Conservation (phyloP, 2,888 invertebrate species). For the Stictocephala bisonia region DNA sequence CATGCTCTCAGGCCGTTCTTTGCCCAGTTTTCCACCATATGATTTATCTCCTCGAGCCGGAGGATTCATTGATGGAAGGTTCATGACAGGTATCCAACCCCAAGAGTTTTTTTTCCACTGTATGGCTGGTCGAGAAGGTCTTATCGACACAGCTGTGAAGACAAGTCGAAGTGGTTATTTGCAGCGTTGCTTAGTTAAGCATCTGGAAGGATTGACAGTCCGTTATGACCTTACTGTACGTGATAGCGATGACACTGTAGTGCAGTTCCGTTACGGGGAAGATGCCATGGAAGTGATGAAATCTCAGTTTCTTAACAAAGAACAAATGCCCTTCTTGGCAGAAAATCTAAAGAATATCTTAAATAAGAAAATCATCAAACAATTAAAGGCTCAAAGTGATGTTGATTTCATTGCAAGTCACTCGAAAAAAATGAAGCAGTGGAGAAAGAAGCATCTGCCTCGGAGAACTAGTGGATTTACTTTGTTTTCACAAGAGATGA, state of each 20-base stretch:
- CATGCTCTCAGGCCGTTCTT: conserved; percentile 91
- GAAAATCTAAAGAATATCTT: conserved; percentile 73
- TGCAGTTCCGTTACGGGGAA: conserved; percentile 95
- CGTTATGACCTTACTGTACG: conserved; percentile 95
- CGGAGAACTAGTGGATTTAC: conserved; percentile 70
- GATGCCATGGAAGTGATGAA: conserved; percentile 92
- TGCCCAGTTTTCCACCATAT: conserved; percentile 92
- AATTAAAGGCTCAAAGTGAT: conserved; percentile 70
- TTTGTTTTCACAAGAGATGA: conserved; percentile 70
- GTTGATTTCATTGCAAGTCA: conserved; percentile 68
- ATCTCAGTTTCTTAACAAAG: conserved; percentile 82
- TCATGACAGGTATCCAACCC: conserved; percentile 98
- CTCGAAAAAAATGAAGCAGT: conserved; percentile 71
- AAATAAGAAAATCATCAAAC: conserved; percentile 67
- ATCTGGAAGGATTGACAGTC: conserved; percentile 94
- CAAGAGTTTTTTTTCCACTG: conserved; percentile 99
- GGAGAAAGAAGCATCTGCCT: conserved; percentile 70
- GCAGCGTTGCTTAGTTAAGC: conserved; percentile 96
- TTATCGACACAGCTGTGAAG: conserved; percentile 99
- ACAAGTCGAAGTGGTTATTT: conserved; percentile 98
- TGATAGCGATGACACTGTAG: conserved; percentile 91
- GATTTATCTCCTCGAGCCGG: conserved; percentile 93
- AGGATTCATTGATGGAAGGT: conserved; percentile 96
- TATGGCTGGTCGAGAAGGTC: conserved; percentile 99
- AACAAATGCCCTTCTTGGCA: conserved; percentile 84